A percentile compares a stretch with the other conserved stretches of the same genome.
Evolutionary conservation across 2,888 invertebrate genomes (phyloP).

Genomic region (Kuschelorhynchus macadamiae): DNA sequence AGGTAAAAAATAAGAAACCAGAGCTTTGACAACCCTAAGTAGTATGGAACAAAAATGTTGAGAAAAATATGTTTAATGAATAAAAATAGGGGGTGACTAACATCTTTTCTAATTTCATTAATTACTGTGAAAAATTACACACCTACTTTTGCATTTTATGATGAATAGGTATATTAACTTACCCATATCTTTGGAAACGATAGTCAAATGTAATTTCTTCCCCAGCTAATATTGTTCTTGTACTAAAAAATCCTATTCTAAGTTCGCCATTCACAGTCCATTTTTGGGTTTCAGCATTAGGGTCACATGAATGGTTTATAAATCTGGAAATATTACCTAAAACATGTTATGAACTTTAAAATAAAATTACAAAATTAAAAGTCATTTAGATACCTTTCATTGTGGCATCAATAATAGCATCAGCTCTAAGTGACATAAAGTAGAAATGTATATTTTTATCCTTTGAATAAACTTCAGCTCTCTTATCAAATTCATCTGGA

Average conservation of each 20-base stretch:
- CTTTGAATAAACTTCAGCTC: slow-evolving; percentile 90
- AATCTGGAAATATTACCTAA: slow-evolving; percentile 92
- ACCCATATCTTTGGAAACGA: slow-evolving; percentile 97
- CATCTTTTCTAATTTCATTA: no score
- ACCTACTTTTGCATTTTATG: no score
- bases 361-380: slow-evolving; percentile 2
- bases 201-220: slow-evolving; percentile 99
- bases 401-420: slow-evolving; percentile 97
- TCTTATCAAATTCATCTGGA: slow-evolving; percentile 88
- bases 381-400: slow-evolving; percentile 74
- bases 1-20: no score
- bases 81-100: no score
- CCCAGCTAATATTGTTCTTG: slow-evolving; percentile 83
- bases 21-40: no score
- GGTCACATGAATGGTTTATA: slow-evolving; percentile 99
- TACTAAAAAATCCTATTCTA: slow-evolving; percentile 97
- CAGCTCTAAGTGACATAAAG: slow-evolving; percentile 96
- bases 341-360: slow-evolving; percentile 16
- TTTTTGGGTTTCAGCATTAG: slow-evolving; percentile 98
- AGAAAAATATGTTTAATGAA: no score
- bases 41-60: no score
- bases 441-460: slow-evolving; percentile 95
- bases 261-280: slow-evolving; percentile 95
- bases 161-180: slow-evolving; percentile 63
- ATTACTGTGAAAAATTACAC: no score